Evolutionary conservation across 1,140 invertebrate species (phyloP).

Genomic region (Bilobella aurantiaca): DNA sequence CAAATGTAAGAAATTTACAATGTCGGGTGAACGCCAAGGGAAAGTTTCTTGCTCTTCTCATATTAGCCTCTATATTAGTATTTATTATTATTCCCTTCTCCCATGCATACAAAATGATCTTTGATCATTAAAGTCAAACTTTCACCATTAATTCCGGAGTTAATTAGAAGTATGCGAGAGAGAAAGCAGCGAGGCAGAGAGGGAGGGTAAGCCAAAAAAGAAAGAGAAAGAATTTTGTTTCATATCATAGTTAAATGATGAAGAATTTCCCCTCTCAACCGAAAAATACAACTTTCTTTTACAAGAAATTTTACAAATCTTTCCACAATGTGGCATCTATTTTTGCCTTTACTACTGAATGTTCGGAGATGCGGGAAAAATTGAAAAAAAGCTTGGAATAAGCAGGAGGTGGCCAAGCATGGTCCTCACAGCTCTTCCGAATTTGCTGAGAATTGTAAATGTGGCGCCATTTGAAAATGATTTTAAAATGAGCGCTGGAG

Average conservation of each 20-base stretch:
- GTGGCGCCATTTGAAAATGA: no score
- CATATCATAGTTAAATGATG: background rate
- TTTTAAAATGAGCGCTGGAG: no score
- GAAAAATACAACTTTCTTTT: background rate
- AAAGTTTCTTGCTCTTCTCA: background rate
- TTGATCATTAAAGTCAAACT: constrained; percentile 1
- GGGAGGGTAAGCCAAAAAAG: no score
- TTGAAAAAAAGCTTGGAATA: no score
- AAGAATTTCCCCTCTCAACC: background rate
- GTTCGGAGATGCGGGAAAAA: no score
- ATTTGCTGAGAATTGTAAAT: no score
- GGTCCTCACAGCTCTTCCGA: no score
- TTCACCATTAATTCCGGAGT: constrained; percentile 3
- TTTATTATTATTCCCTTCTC: background rate
- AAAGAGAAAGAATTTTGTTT: no score
- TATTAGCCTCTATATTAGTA: background rate
- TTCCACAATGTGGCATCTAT: no score
- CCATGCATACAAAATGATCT: background rate
- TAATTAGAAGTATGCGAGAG: background rate
- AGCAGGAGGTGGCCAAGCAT: no score
- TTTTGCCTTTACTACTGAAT: no score
- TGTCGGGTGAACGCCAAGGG: background rate
- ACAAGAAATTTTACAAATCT: no score
- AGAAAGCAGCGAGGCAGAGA: background rate
- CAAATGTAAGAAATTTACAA: background rate